Evolutionary conservation across 2,888 invertebrate species (phyloP).

Genomic region (Timema cristinae): DNA sequence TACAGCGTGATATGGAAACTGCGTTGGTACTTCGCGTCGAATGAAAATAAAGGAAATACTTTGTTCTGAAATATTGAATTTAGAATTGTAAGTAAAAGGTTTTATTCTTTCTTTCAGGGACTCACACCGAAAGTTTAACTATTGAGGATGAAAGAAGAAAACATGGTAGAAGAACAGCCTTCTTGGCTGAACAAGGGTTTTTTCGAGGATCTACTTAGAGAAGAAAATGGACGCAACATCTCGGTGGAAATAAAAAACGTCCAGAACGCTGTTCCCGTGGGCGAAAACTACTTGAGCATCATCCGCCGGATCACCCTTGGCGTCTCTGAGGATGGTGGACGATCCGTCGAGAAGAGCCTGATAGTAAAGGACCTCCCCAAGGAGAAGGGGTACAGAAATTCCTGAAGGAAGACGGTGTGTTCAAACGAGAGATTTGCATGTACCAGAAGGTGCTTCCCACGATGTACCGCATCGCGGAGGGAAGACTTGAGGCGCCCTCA

Average conservation of each 20-base stretch:
- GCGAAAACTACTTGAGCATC: slow-evolving; percentile 26
- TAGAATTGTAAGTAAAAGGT: too few relatives aligned
- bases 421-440: slow-evolving; percentile 24
- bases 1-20: too few relatives aligned
- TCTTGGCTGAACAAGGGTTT: slow-evolving; percentile 21
- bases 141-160: too few relatives aligned
- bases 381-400: not conserved
- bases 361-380: slow-evolving; percentile 26
- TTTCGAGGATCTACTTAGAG: slow-evolving; percentile 19
- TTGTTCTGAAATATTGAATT: too few relatives aligned
- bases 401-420: slow-evolving; percentile 20
- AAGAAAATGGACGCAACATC: slow-evolving; percentile 18
- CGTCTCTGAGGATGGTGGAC: not conserved
- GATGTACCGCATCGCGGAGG: slow-evolving; percentile 16
- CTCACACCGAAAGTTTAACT: too few relatives aligned
- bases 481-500: not conserved
- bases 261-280: slow-evolving; percentile 17
- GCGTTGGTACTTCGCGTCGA: too few relatives aligned
- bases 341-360: slow-evolving; percentile 12
- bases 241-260: slow-evolving; percentile 13
- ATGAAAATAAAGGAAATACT: too few relatives aligned
- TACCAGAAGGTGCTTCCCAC: slow-evolving; percentile 21
- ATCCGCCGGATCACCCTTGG: slow-evolving; percentile 21
- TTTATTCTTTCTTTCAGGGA: too few relatives aligned
- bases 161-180: too few relatives aligned